Conservation (phyloP, 1,140 invertebrate genomes). For the Manduca sexta region DNA sequence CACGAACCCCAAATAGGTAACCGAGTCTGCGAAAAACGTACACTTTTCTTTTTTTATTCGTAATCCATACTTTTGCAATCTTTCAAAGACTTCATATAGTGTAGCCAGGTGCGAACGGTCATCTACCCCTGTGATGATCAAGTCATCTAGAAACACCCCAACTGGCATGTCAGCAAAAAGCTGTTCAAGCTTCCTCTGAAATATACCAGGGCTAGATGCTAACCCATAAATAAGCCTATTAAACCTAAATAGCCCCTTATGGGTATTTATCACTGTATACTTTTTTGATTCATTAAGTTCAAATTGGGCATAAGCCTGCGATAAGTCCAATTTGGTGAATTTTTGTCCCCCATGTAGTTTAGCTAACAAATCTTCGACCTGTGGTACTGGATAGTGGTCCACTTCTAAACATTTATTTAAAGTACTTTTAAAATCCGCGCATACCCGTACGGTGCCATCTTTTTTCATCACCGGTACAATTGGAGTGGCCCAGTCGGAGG, state of each 20-base stretch:
- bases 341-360: conserved; percentile 19
- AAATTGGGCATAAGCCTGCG: no score
- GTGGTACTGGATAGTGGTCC: no score
- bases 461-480: conserved; percentile 21
- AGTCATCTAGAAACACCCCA: conserved; percentile 22
- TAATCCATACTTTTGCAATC: conserved; percentile 11
- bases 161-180: conserved; percentile 13
- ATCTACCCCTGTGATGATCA: conserved; percentile 19
- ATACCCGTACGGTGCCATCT: conserved; percentile 25
- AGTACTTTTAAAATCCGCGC: conserved; percentile 22
- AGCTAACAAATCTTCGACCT: no score
- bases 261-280: conserved; percentile 30
- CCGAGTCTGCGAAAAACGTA: conserved; percentile 12
- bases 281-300: conserved; percentile 5
- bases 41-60: conserved; percentile 17
- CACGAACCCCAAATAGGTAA: conserved; percentile 14
- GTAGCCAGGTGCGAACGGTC: conserved; percentile 12
- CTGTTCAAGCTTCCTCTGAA: conserved; percentile 31
- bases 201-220: conserved; percentile 28
- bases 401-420: no score
- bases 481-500: no score
- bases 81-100: conserved; percentile 12
- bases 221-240: conserved; percentile 29
- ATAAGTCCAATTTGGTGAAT: no score
- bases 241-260: conserved; percentile 31